These are phyloP conservation scores for Romanogobio albipinnatus DNA, from an alignment of 2,113 vertebrate genomes.

Conservation along the genomic window DNA sequence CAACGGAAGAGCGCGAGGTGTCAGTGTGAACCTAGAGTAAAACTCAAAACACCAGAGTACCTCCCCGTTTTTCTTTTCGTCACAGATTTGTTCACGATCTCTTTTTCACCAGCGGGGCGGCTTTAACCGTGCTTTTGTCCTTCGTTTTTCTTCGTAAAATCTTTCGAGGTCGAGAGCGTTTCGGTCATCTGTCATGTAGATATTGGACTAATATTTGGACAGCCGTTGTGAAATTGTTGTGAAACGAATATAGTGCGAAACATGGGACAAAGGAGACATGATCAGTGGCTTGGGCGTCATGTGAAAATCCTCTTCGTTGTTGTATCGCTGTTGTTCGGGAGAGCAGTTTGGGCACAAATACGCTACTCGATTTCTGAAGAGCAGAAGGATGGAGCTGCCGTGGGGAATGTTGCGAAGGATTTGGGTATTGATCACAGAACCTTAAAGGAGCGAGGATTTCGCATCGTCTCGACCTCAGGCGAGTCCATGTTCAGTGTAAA, in stretches of 20 bases:
- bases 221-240: neutral
- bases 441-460: conserved; percentile 56
- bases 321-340: conserved; percentile 59
- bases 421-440: conserved; percentile 53
- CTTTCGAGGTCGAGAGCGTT: neutral
- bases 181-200: neutral
- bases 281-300: neutral
- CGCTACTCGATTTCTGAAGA: conserved; percentile 70
- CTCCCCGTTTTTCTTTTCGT: neutral
- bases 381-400: conserved; percentile 55
- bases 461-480: conserved; percentile 54
- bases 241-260: neutral
- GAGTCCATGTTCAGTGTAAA: conserved; percentile 59
- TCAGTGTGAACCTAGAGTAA: conserved; percentile 45
- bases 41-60: too few species aligned
- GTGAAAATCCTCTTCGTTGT: conserved; percentile 24
- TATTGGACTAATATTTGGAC: neutral
- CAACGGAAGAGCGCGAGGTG: conserved; percentile 44
- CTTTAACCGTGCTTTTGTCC: neutral
- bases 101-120: too few species aligned
- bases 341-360: conserved; percentile 63
- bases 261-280: conserved; percentile 69
- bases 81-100: neutral
- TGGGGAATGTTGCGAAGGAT: conserved; percentile 68
- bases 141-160: neutral